phyloP scores from a whole-genome alignment of 1,140 invertebrate species.

The Psix sp. region DNA sequence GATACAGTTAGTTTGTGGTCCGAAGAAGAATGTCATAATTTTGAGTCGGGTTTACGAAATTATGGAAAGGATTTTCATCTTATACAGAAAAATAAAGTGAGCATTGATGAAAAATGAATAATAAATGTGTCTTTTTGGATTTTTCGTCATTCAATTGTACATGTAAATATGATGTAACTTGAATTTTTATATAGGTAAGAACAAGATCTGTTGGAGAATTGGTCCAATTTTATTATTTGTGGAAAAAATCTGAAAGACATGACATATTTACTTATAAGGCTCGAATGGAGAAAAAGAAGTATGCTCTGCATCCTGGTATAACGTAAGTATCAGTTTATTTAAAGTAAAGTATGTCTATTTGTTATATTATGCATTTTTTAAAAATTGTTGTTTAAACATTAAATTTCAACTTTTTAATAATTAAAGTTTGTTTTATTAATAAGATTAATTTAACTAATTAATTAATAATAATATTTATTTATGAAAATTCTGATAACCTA shows the following conservation, averaged over 20 bases:
- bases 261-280: slow-evolving; percentile 90
- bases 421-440: too few relatives aligned
- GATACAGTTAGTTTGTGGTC: slow-evolving; percentile 94
- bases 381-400: too few relatives aligned
- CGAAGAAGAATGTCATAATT: slow-evolving; percentile 97
- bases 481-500: too few relatives aligned
- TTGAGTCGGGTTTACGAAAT: slow-evolving; percentile 93
- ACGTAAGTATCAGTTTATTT: slow-evolving; percentile 76
- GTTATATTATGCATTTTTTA: too few relatives aligned
- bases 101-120: too few relatives aligned
- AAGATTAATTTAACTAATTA: too few relatives aligned
- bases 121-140: too few relatives aligned
- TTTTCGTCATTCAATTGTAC: slow-evolving; percentile 13
- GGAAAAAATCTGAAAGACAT: slow-evolving; percentile 99
- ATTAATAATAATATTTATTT: too few relatives aligned
- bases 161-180: slow-evolving; percentile 1
- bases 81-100: slow-evolving; percentile 95
- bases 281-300: slow-evolving; percentile 87
- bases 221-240: slow-evolving; percentile 98
- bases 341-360: too few relatives aligned
- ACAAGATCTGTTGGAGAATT: slow-evolving; percentile 97
- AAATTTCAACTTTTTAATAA: too few relatives aligned
- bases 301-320: slow-evolving; percentile 85
- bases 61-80: slow-evolving; percentile 98
- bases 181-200: slow-evolving; percentile 79